Conservation (phyloP, 2,888 invertebrate genomes). For the Spialia ferax region DNA sequence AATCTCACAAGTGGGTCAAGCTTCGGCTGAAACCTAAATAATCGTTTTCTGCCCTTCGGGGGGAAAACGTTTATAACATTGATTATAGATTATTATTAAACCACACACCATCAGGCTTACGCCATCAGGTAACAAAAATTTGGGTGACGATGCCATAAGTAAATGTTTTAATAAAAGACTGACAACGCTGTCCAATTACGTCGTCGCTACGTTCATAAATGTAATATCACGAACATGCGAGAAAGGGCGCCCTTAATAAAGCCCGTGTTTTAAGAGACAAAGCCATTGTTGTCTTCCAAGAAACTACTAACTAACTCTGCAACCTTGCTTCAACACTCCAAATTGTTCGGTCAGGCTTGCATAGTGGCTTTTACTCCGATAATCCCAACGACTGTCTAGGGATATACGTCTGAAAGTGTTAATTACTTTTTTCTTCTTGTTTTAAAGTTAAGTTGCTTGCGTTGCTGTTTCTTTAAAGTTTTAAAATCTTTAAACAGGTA, state of each 20-base stretch:
- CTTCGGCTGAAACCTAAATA: too few relatives aligned
- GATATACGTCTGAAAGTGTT: conserved; percentile 1
- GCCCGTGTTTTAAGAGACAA: conserved; percentile 31
- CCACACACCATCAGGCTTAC: too few relatives aligned
- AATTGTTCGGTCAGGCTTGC: conserved; percentile 18
- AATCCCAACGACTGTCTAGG: conserved; percentile 9
- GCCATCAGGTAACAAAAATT: too few relatives aligned
- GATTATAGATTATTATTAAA: too few relatives aligned
- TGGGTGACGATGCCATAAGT: too few relatives aligned
- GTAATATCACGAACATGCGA: conserved; percentile 31
- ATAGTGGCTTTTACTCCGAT: neutral
- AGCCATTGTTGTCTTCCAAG: conserved; percentile 20
- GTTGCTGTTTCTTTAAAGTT: neutral
- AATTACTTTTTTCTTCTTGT: neutral
- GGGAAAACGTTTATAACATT: too few relatives aligned
- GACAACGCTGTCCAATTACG: conserved; percentile 23
- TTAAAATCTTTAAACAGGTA: neutral
- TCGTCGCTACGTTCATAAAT: conserved; percentile 25
- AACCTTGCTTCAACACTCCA: conserved; percentile 11
- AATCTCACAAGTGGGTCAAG: too few relatives aligned
- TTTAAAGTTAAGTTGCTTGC: neutral
- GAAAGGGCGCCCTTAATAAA: conserved; percentile 26
- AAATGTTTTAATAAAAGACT: conserved; percentile 14
- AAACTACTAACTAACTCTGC: conserved; percentile 6
- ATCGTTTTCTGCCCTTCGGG: too few relatives aligned